Conservation (phyloP, 2,113 vertebrate genomes). For the Pseudonaja textilis region DNA sequence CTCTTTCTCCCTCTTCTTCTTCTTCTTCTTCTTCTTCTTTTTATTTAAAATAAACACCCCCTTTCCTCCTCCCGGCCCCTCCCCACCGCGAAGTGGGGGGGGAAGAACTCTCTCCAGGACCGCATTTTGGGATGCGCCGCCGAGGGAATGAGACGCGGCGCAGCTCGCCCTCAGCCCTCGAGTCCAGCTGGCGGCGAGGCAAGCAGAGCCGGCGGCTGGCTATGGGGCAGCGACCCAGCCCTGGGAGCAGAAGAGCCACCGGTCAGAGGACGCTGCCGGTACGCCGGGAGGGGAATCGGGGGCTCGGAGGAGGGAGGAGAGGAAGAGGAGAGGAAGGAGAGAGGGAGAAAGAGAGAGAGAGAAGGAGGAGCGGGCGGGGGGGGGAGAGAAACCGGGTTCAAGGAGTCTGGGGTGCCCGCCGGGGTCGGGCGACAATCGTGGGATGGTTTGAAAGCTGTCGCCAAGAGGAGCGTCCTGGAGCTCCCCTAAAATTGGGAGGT, state of each 20-base stretch:
- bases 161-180: conserved; percentile 36
- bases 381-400: not conserved
- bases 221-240: conserved; percentile 63
- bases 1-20: no score
- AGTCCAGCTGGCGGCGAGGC: conserved; percentile 51
- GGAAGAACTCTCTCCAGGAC: not conserved
- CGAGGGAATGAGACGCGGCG: conserved; percentile 40
- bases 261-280: conserved; percentile 63
- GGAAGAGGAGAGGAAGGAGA: no score
- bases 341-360: no score
- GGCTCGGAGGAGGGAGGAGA: no score
- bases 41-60: no score
- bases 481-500: not conserved
- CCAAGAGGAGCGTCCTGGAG: not conserved
- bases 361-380: no score
- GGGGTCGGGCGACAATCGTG: not conserved
- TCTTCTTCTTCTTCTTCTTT: no score
- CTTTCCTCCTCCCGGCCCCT: not conserved
- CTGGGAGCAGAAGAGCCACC: conserved; percentile 47
- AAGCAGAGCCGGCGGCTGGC: conserved; percentile 61
- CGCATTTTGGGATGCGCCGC: conserved; percentile 61
- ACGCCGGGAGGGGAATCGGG: conserved; percentile 32
- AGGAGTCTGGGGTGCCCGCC: not conserved
- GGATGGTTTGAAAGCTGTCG: not conserved
- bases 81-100: not conserved